Evolutionary conservation across 1,140 invertebrate species (phyloP), one percentile per base, ranked within the genome.

Genomic region (Habropoda laboriosa): DNA sequence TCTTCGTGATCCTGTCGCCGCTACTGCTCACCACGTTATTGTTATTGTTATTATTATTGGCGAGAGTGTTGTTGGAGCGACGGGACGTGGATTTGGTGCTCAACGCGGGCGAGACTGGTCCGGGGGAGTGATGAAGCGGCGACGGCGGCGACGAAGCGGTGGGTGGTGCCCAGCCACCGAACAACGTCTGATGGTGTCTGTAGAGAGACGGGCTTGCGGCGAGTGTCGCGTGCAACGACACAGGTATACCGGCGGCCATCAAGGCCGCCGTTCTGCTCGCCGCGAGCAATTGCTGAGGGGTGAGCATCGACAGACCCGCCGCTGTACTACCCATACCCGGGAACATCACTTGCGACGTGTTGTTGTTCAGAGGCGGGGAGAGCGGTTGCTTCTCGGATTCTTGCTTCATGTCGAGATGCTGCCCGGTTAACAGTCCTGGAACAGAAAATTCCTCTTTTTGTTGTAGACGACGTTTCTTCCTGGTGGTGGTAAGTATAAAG

Each of bases 231-330:
- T 91, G 91, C 12, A 92, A 80, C 13, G 89, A 87, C 16, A 91
- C 88, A 0, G 92, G 92, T 16, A 94, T 71, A 4, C 93, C 92
- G 0, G 93, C 92, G 0, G 93, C 93, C 91, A 94, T 94, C 8
- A 94, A 82, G 0, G 93, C 93, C 8, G 93, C 92, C 60, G 93
- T 92, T 66, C 93, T 92, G 84, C 93, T 94, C 8, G 93, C 93
- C 35, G 94, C 94, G 38, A 95, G 58, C 5, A 95, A 80, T 85
- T 94, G 94, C 42, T 91, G 88, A n/a, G 94, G 93, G 45, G 94
- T 94, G 38, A 94, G 79, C 91, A 94, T 93, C 45, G 93, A 91
- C 8, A 94, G 49, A 2, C 87, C 89, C 10, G 93, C 90, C 2
- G 94, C 89, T 1, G 92, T 86, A 40, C 91, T 90, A 35, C 92